These are phyloP conservation scores for Piezodorus guildinii DNA, from an alignment of 1,140 invertebrate genomes.

Conservation along the genomic window DNA sequence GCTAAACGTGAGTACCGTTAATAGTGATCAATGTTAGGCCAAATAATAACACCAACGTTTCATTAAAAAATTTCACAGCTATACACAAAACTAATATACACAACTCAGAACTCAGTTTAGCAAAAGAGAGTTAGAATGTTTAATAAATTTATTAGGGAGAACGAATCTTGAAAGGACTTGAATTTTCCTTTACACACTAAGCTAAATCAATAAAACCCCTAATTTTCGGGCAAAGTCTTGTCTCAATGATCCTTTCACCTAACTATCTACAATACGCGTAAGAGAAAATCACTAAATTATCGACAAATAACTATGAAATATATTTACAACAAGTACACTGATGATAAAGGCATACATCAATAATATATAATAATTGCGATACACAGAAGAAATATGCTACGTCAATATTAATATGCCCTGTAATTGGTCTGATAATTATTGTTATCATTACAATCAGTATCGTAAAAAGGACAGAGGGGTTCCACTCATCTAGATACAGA, in stretches of 20 bases:
- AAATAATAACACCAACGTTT: conserved; percentile 2
- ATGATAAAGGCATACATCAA: neutral
- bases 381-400: neutral
- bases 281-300: conserved; percentile 7
- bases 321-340: conserved; percentile 2
- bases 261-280: conserved; percentile 1
- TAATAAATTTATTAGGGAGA: conserved; percentile 4
- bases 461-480: neutral
- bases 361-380: conserved; percentile 1
- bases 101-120: too few relatives aligned
- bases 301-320: neutral
- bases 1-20: conserved; percentile 5
- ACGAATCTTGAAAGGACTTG: neutral
- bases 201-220: conserved; percentile 7
- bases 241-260: neutral
- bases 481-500: neutral
- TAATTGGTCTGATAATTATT: conserved; percentile 2
- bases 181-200: neutral
- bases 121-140: too few relatives aligned
- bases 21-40: conserved; percentile 3
- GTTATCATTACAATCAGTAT: neutral
- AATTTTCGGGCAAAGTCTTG: conserved; percentile 7
- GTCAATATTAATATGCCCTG: neutral
- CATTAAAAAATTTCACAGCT: neutral
- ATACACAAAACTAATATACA: neutral